phyloP scores from a whole-genome alignment of 2,888 invertebrate genomes.

The Psylliodes chrysocephalus region DNA sequence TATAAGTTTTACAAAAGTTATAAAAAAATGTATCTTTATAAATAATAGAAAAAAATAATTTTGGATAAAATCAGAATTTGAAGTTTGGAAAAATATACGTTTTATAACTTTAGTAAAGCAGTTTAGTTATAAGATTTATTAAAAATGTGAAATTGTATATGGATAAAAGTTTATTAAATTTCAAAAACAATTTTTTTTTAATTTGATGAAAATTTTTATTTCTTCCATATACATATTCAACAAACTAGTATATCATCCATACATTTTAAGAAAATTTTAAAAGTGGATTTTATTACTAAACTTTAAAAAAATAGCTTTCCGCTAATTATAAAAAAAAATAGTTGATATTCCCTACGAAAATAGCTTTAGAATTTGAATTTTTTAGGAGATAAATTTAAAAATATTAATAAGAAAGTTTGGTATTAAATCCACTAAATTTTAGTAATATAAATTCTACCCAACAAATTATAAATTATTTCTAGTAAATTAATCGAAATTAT shows the following conservation, averaged over 20 bases:
- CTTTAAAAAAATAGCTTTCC: neutral
- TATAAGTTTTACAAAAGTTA: neutral
- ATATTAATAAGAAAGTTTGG: neutral
- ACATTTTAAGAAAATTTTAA: neutral
- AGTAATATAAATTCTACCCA: constrained; percentile 3
- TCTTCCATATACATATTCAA: neutral
- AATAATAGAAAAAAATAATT: neutral
- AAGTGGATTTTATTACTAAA: neutral
- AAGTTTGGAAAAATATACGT: neutral
- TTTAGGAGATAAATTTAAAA: too few relatives aligned
- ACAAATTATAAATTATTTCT: neutral
- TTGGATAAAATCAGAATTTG: too few relatives aligned
- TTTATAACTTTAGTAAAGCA: neutral
- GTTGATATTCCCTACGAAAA: too few relatives aligned
- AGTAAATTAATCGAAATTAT: too few relatives aligned
- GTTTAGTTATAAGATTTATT: neutral
- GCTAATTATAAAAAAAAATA: too few relatives aligned
- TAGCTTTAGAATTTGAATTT: too few relatives aligned
- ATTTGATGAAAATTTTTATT: neutral
- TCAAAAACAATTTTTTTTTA: too few relatives aligned
- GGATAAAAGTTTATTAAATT: too few relatives aligned
- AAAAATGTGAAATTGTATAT: neutral
- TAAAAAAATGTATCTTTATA: neutral
- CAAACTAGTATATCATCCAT: neutral
- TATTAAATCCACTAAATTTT: neutral